These are phyloP conservation scores for Coranthus polyacanthus DNA, from an alignment of 2,797 vertebrate genomes.

Conservation along the genomic window DNA sequence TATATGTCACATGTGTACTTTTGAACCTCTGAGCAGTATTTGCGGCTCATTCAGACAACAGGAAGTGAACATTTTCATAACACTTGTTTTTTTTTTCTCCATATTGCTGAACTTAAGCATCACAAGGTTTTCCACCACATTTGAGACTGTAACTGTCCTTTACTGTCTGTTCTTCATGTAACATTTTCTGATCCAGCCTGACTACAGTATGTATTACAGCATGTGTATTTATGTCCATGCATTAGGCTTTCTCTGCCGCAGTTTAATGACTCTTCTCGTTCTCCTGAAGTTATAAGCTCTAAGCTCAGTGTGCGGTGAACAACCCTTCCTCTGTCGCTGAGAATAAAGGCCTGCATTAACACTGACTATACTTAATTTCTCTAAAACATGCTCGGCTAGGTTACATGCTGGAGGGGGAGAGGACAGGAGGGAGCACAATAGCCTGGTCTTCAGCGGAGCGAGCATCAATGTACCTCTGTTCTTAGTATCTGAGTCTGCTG, in stretches of 20 bases:
- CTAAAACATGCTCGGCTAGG: constrained; percentile 36
- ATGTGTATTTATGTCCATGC: constrained; percentile 5
- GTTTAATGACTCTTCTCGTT: constrained; percentile 34
- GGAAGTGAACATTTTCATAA: too few species aligned
- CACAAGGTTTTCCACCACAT: not conserved
- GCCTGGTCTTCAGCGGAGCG: constrained; percentile 15
- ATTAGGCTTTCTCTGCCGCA: not conserved
- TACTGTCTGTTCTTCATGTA: not conserved
- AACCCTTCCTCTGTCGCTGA: constrained; percentile 56
- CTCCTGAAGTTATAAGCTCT: constrained; percentile 28
- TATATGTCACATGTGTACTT: too few species aligned
- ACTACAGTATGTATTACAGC: not conserved
- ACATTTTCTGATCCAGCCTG: constrained; percentile 4
- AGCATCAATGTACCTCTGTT: constrained; percentile 46
- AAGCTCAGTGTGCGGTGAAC: constrained; percentile 38
- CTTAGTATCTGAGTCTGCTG: constrained; percentile 40
- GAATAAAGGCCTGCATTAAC: constrained; percentile 61
- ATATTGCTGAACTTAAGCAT: too few species aligned
- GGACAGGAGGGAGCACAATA: constrained; percentile 24
- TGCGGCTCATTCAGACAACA: not conserved
- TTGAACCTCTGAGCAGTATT: not conserved
- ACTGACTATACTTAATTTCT: constrained; percentile 38
- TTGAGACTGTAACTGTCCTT: not conserved
- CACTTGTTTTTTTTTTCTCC: too few species aligned
- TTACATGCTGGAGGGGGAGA: constrained; percentile 13